Evolutionary conservation across 1,140 invertebrate genomes (phyloP).

Genomic region (Neodiprion fabricii): DNA sequence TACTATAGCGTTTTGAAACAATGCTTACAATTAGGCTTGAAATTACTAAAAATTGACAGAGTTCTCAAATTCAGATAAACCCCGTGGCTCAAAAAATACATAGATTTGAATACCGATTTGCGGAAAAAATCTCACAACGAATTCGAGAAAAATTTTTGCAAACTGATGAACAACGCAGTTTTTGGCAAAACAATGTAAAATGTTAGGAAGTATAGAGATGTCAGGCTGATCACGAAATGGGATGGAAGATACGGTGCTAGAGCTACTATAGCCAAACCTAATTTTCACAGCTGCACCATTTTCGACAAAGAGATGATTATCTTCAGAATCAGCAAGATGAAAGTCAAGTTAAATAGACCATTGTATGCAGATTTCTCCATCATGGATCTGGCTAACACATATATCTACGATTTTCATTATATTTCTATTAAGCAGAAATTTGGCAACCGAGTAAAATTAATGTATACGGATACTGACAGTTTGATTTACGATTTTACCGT

Average conservation of each 20-base stretch:
- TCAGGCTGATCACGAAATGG: constrained; percentile 30
- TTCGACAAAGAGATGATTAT: constrained; percentile 27
- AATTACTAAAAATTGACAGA: constrained; percentile 30
- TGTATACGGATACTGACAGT: constrained; percentile 22
- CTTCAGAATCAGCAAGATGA: constrained; percentile 17
- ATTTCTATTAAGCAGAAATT: constrained; percentile 35
- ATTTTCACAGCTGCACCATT: constrained; percentile 37
- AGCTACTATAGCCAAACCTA: constrained; percentile 35
- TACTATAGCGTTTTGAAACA: constrained; percentile 62
- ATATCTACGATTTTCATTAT: constrained; percentile 43
- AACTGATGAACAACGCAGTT: constrained; percentile 60
- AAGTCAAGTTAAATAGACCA: constrained; percentile 36
- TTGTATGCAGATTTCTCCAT: constrained; percentile 34
- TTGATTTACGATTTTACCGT: constrained; percentile 21
- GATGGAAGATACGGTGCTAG: constrained; percentile 25
- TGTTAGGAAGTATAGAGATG: constrained; percentile 42
- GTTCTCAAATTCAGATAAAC: constrained; percentile 30
- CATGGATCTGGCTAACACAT: constrained; percentile 35
- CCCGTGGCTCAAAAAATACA: constrained; percentile 38
- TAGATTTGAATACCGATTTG: constrained; percentile 41
- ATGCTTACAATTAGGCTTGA: constrained; percentile 40
- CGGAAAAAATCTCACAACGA: constrained; percentile 40
- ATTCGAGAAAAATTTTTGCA: constrained; percentile 64
- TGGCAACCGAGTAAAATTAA: constrained; percentile 13
- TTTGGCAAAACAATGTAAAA: constrained; percentile 64